These are phyloP conservation scores for Ridgeia piscesae DNA, from an alignment of 1,140 invertebrate genomes.

Conservation along the genomic window DNA sequence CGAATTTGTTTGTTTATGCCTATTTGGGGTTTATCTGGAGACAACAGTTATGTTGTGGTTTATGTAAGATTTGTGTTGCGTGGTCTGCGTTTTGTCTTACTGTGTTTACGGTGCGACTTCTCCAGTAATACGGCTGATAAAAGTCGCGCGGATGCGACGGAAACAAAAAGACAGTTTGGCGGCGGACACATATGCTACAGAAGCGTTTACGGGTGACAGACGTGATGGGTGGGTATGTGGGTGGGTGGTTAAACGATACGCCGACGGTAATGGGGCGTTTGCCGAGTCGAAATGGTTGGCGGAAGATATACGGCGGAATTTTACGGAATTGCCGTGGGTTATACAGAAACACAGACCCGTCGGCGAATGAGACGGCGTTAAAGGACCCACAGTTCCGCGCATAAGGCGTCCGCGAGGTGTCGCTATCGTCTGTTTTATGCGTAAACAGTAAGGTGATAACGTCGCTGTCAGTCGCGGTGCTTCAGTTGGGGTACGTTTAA, in stretches of 20 bases:
- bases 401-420: neutral
- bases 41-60: too few relatives aligned
- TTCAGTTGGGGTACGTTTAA: neutral
- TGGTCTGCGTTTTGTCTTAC: neutral
- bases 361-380: neutral
- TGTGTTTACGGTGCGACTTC: neutral
- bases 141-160: neutral
- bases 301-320: neutral
- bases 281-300: neutral
- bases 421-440: neutral
- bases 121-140: neutral
- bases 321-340: neutral
- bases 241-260: neutral
- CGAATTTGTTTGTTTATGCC: too few relatives aligned
- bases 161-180: neutral
- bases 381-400: neutral
- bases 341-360: neutral
- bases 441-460: neutral
- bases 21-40: neutral
- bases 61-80: neutral
- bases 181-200: neutral
- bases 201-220: neutral
- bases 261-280: neutral
- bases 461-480: neutral
- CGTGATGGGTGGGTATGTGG: neutral